Base-by-base conservation (phyloP, 1,140 invertebrate genomes). In the Drosophila micromelanica region DNA sequence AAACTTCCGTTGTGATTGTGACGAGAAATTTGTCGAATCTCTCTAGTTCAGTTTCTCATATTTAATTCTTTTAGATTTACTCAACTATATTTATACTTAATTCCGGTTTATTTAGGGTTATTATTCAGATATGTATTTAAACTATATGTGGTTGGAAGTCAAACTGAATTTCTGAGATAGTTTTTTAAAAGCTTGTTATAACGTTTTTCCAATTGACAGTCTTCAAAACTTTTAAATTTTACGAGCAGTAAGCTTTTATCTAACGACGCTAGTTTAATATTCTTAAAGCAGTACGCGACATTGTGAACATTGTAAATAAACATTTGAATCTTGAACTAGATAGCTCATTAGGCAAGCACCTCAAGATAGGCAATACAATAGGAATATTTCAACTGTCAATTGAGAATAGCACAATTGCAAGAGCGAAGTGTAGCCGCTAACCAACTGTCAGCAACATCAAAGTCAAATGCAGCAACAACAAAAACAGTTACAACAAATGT, bases 401-500 rank as follows among this genome's bases (percentile, higher is more conserved):
- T 73, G 68, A 23, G 42, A 48, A 32, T 35, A 40, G 15, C 54
- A 20, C 54, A 37, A 17, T 5, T 17, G 15, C 42, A 49, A 23
- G 2, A 52, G 9, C 27, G 27, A 42, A 45, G 40, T 15, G 35
- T 55, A 55, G 65, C 52, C 57, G 51, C 64, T 40, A 69, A 63
- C 72, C 56, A 62, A 70, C 46, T 56, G 65, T 51, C 65, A 61
- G 61, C 65, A 74, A 55, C 64, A 73, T 74, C 65, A 74, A 70
- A 74, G 65, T 62, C 72, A 74, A 74, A 61, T 8, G 64, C 64
- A 68, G 68, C 37, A 51, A 17, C 11, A 17, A 6, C 23, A 43
- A n/a, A n/a, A n/a, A 9, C 30, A 40, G 12, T 13, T 13, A 12
- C 13, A 62, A 27, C 57, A 23, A 23, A 45, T 38, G 27, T 17